A percentile compares a stretch with the other conserved stretches of the same genome.
phyloP scores from a whole-genome alignment of 1,140 invertebrate species.

The Rhopalosiphum padi region DNA sequence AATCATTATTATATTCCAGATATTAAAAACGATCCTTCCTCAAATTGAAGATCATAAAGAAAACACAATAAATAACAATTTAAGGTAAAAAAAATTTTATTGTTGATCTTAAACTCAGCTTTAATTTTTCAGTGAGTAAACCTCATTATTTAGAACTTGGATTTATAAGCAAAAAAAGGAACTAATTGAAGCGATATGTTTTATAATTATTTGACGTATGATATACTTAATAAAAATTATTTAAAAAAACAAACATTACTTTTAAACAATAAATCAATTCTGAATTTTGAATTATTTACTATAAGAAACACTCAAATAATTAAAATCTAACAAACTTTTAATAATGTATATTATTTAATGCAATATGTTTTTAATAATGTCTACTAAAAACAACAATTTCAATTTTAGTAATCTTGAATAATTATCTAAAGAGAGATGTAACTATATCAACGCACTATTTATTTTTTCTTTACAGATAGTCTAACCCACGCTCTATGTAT shows the following conservation, averaged over 20 bases:
- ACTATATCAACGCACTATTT: neutral
- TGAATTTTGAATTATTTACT: neutral
- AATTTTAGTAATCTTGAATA: neutral
- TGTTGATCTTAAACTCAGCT: neutral
- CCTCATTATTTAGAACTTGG: neutral
- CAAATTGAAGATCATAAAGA: slow-evolving; percentile 42
- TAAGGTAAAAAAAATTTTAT: neutral
- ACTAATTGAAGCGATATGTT: neutral
- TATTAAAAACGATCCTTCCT: slow-evolving; percentile 36
- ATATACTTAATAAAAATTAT: neutral
- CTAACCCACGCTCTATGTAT: neutral
- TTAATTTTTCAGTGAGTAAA: neutral
- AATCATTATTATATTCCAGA: slow-evolving; percentile 9
- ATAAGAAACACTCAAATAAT: neutral
- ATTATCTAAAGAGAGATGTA: neutral
- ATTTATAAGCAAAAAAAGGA: neutral
- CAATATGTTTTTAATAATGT: neutral
- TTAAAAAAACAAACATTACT: neutral
- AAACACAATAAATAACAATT: neutral
- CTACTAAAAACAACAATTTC: neutral
- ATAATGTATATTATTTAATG: neutral
- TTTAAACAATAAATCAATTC: neutral
- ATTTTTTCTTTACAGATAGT: neutral
- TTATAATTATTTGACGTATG: neutral
- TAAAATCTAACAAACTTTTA: neutral